phyloP scores from a whole-genome alignment of 92 coral and sea anemone genomes.

The Epizoanthus stellaris region DNA sequence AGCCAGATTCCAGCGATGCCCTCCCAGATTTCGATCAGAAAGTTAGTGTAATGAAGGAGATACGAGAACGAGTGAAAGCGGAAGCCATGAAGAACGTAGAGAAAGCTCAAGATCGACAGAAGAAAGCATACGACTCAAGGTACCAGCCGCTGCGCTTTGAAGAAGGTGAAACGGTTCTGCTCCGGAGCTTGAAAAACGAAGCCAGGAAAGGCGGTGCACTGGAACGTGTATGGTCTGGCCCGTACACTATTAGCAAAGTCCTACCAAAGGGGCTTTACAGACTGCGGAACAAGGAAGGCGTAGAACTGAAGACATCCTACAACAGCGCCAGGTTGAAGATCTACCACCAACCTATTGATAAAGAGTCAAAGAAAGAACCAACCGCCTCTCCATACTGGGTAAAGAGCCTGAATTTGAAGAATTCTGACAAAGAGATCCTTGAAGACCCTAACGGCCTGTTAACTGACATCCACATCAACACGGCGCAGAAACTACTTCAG shows the following conservation, averaged over 20 bases:
- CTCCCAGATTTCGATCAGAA: conserved; percentile 54
- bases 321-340: conserved; percentile 65
- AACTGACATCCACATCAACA: conserved; percentile 25
- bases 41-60: conserved; percentile 49
- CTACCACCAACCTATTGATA: conserved; percentile 39
- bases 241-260: conserved; percentile 46
- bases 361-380: neutral
- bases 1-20: conserved; percentile 20
- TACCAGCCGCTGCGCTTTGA: conserved; percentile 49
- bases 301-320: conserved; percentile 52
- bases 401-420: no score
- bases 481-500: conserved; percentile 25
- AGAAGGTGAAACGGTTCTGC: conserved; percentile 60
- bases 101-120: conserved; percentile 61
- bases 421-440: conserved; percentile 14
- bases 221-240: conserved; percentile 66
- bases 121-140: conserved; percentile 62
- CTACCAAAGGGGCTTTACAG: conserved; percentile 52
- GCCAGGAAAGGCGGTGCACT: conserved; percentile 72
- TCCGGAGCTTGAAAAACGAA: conserved; percentile 54
- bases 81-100: conserved; percentile 52
- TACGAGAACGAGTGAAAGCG: conserved; percentile 49
- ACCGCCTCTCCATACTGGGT: no score
- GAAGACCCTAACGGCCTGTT: conserved; percentile 20
- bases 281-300: conserved; percentile 60